Evolutionary conservation across 1,140 invertebrate genomes (phyloP).

Genomic region (Vanessa tameamea): DNA sequence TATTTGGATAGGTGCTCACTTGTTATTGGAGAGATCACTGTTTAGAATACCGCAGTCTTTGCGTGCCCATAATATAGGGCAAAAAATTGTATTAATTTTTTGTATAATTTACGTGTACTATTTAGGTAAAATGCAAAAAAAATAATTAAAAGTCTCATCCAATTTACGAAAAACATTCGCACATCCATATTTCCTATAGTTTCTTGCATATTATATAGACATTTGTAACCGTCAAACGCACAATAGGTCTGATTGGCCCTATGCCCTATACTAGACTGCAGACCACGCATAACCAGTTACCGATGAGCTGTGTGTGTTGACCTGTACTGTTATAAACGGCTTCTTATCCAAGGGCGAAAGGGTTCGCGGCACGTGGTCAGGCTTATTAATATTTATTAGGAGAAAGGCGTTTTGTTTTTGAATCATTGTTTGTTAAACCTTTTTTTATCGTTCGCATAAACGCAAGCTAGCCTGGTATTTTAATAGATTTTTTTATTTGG

Average conservation of each 20-base stretch:
- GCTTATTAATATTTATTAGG: constrained; percentile 68
- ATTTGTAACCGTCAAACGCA: constrained; percentile 62
- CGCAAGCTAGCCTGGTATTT: constrained; percentile 29
- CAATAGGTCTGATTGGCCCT: constrained; percentile 67
- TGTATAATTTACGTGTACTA: too few relatives aligned
- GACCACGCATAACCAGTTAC: constrained; percentile 22
- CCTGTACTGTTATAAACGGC: constrained; percentile 20
- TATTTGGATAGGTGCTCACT: too few relatives aligned
- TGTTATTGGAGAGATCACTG: too few relatives aligned
- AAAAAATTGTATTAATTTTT: too few relatives aligned
- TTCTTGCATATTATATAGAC: constrained; percentile 62
- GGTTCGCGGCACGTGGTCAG: constrained; percentile 27
- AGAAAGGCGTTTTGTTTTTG: constrained; percentile 58
- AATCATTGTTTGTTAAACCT: constrained; percentile 49
- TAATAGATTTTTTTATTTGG: constrained; percentile 30
- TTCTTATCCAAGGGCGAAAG: constrained; percentile 24
- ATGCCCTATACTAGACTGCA: constrained; percentile 33
- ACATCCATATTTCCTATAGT: constrained; percentile 37
- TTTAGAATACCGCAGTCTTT: too few relatives aligned
- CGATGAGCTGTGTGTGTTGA: constrained; percentile 21
- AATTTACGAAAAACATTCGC: constrained; percentile 35
- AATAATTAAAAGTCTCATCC: constrained; percentile 33
- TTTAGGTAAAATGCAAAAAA: too few relatives aligned
- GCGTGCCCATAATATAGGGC: too few relatives aligned
- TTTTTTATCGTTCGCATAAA: constrained; percentile 40